Conservation (phyloP, 2,888 invertebrate genomes). For the Neocrepidodera transversa region DNA sequence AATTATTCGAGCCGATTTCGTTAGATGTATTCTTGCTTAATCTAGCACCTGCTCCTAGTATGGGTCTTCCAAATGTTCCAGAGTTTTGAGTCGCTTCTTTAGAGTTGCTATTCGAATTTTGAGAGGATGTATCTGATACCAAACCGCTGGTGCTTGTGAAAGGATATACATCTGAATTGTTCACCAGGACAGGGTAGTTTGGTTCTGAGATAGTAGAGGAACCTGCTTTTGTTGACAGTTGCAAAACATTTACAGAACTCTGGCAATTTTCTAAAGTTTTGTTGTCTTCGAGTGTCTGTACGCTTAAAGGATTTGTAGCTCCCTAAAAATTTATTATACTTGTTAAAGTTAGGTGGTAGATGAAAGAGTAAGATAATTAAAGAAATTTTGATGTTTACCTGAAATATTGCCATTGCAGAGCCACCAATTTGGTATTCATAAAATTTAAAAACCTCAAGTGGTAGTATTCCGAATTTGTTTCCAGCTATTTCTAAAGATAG, state of each 20-base stretch:
- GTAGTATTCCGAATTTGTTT: slow-evolving; percentile 55
- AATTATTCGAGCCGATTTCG: slow-evolving; percentile 33
- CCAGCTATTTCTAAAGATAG: slow-evolving; percentile 58
- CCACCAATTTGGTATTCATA: slow-evolving; percentile 57
- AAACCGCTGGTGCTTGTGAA: slow-evolving; percentile 31
- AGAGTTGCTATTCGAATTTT: slow-evolving; percentile 27
- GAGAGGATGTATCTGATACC: slow-evolving; percentile 36
- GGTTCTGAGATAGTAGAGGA: slow-evolving; percentile 24
- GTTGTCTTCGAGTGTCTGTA: slow-evolving; percentile 53
- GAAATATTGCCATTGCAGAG: slow-evolving; percentile 52
- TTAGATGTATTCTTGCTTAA: slow-evolving; percentile 45
- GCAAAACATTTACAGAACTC: slow-evolving; percentile 56
- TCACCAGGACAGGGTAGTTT: not conserved
- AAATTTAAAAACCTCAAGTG: slow-evolving; percentile 55
- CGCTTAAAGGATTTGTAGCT: slow-evolving; percentile 49
- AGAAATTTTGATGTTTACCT: slow-evolving; percentile 42
- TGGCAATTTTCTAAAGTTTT: slow-evolving; percentile 53
- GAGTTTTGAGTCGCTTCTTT: slow-evolving; percentile 16
- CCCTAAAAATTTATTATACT: slow-evolving; percentile 43
- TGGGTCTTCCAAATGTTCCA: slow-evolving; percentile 51
- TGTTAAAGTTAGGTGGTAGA: too few relatives aligned
- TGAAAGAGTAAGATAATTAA: not conserved
- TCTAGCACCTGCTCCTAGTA: slow-evolving; percentile 55
- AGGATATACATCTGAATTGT: slow-evolving; percentile 16
- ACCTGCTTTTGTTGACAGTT: slow-evolving; percentile 46